Base-by-base conservation (phyloP, 2,113 vertebrate species). In the Caloenas nicobarica region DNA sequence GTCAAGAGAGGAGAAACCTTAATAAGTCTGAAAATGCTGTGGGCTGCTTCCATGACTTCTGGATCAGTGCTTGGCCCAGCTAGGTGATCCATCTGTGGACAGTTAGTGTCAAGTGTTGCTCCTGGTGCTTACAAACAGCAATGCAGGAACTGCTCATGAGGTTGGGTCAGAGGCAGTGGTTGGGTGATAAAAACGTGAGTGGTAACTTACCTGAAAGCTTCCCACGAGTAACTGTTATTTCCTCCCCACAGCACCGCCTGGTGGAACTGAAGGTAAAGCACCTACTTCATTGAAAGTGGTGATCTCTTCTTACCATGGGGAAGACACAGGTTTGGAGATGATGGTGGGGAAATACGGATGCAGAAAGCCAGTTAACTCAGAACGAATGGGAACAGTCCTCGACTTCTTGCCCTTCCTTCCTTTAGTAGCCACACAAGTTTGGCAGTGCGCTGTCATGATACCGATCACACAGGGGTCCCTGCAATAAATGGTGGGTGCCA, bases 241-340 rank as follows among this genome's bases (percentile, higher is more conserved):
- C 36, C 24, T 93, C 16, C 56, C 93, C 50, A 86, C 93, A 97
- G 96, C 91, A 82, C 21, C 91, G 10, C 38, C 79, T 89, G 28
- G 94, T 97, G 69, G 95, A 97, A 91, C 51, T 97, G 91, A 95
- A 96, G 96, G 96, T 97, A 93, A 97, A 74, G 14, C 23, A 50
- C 22, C 62, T 42, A 9, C 62, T 46, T 72, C 46, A 29, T 54
- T 77, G 71, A 57, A 82, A 93, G 8, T 51, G 40, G 23, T 69
- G 57, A 79, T 44, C 21, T 29, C 77, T 46, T 83, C 54, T 86
- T 44, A 26, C 10, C 50, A 25, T 70, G 48, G 29, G 57, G 11
- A 87, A 84, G 65, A 42, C 11, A 25, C 71, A 92, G 84, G 70
- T 95, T 93, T 91, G 89, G 87, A 80, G 74, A 38, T 40, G 44